Evolutionary conservation across 2,797 vertebrate species (phyloP), one percentile per base, ranked within the genome.

Genomic region (Anomalospiza imberbis): DNA sequence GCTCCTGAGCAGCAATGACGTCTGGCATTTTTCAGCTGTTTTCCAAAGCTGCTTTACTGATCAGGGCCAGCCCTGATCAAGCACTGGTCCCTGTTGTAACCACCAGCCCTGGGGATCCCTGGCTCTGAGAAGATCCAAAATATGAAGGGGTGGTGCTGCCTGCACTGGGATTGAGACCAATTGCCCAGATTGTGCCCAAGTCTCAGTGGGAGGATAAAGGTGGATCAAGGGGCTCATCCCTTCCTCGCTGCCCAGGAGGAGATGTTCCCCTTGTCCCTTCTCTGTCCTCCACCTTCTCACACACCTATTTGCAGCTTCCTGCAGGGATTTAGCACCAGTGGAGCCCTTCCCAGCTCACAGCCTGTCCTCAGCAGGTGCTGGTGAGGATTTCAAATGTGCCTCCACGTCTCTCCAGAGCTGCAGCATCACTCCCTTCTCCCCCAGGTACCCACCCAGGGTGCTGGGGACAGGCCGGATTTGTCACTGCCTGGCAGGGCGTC

Each of bases 31-130:
- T 74, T 58, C 65, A 80, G 91, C 47, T 16, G 7, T 53, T 94
- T 94, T 89, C 68, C 82, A 94, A 91, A 94, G 91, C 94, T 89
- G 87, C 88, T 94, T 94, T 93, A 26, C 71, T 44, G 79, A 29
- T 28, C 51, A 40, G 58, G 51, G 47, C 86, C 68, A 51, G 54
- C 55, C 75, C 71, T 3, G 7, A 15, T 54, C 91, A 10, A 62
- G 89, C 0, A 0, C 73, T 2, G 10, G 66, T 66, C 70, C 51
- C 63, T 86, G 80, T 74, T 70, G 62, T 54, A 90, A 44, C 38
- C 58, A 24, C 54, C 0, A 0, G 47, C 20, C n/a, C 40, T 1
- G 3, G 67, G 80, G 55, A 75, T 51, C 60, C 53, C 57, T 0
- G 0, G 48, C 31, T 13, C 42, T 0, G 1, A 50, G 34, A 61